Evolutionary conservation across 2,888 invertebrate species (phyloP).

Genomic region (Cerceris rybyensis): DNA sequence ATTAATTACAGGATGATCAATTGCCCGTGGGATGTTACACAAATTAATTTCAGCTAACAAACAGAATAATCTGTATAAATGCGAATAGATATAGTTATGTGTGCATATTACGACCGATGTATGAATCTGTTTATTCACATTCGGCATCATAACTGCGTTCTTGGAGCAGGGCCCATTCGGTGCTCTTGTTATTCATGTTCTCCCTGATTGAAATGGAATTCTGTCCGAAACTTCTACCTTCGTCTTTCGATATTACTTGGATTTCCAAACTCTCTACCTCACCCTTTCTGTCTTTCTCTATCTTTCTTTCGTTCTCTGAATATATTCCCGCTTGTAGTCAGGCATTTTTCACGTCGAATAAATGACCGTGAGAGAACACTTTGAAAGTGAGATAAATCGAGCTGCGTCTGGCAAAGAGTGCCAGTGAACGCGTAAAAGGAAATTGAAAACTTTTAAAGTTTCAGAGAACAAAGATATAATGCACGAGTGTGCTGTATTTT

Average conservation of each 20-base stretch:
- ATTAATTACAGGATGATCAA: conserved; percentile 42
- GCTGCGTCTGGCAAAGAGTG: no score
- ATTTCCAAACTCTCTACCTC: not conserved
- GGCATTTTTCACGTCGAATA: not conserved
- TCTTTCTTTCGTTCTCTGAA: not conserved
- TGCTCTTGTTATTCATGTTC: conserved; percentile 61
- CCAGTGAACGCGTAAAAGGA: no score
- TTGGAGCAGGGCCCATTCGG: conserved; percentile 61
- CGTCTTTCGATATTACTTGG: not conserved
- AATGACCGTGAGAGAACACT: conserved; percentile 4
- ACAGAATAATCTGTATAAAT: conserved; percentile 12
- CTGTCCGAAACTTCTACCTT: conserved; percentile 37
- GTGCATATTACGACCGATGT: not conserved
- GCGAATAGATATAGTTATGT: not conserved
- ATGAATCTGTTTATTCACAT: conserved; percentile 39
- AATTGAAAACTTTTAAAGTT: no score
- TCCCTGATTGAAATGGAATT: conserved; percentile 67
- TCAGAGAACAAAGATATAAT: no score
- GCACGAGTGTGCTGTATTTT: no score
- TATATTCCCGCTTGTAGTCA: no score
- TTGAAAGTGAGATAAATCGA: not conserved
- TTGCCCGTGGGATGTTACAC: conserved; percentile 31
- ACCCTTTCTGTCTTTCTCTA: not conserved
- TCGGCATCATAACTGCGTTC: conserved; percentile 51
- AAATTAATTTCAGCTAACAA: conserved; percentile 36